Evolutionary conservation across 2,888 invertebrate genomes (phyloP).

Genomic region (Apotomis capreana): DNA sequence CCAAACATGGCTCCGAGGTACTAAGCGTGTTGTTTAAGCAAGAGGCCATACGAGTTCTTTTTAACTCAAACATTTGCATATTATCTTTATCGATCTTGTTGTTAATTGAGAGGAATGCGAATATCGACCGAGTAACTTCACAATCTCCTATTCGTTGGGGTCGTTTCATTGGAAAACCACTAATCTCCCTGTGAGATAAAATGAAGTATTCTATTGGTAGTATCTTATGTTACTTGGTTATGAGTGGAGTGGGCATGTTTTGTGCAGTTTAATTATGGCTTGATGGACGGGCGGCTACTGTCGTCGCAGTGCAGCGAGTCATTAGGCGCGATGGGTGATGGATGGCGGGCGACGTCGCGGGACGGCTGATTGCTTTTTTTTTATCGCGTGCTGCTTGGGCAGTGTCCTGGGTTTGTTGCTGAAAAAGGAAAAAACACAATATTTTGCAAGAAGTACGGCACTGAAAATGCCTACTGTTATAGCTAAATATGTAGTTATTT

Average conservation of each 20-base stretch:
- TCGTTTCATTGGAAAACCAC: not conserved
- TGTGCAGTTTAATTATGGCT: constrained; percentile 68
- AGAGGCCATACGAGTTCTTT: constrained; percentile 38
- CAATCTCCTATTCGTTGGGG: not conserved
- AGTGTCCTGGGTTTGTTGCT: not conserved
- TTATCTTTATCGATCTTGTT: constrained; percentile 69
- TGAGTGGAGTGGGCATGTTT: constrained; percentile 45
- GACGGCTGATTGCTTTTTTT: constrained; percentile 12
- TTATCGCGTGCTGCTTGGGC: not conserved
- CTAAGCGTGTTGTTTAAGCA: constrained; percentile 46
- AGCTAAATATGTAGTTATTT: no score
- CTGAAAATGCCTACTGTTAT: no score
- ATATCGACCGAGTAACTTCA: constrained; percentile 46
- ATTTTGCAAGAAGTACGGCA: no score
- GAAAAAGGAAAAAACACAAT: no score
- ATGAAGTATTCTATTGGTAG: not conserved
- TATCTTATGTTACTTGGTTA: not conserved
- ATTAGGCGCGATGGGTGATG: constrained; percentile 32
- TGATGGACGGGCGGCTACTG: constrained; percentile 75
- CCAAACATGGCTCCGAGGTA: constrained; percentile 48
- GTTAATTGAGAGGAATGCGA: constrained; percentile 74
- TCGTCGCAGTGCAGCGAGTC: constrained; percentile 57
- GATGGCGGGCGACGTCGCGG: not conserved
- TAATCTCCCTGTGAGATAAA: not conserved
- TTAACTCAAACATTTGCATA: constrained; percentile 61